Conservation (phyloP, 1,140 invertebrate species). For the Adoxophyes honmai region DNA sequence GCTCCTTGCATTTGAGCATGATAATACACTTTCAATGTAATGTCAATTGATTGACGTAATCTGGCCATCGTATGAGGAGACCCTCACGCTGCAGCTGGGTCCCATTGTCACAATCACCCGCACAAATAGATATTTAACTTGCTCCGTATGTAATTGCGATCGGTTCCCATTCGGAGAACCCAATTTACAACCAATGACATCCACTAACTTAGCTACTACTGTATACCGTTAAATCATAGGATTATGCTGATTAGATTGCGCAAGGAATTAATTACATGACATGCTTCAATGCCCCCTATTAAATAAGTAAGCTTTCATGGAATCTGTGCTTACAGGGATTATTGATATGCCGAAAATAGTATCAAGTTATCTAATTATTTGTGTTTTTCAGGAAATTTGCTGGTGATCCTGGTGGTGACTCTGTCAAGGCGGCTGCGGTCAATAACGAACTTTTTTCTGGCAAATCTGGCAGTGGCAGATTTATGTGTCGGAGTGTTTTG, state of each 20-base stretch:
- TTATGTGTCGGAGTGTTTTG: conserved; percentile 91
- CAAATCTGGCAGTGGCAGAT: conserved; percentile 90
- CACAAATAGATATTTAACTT: conserved; percentile 3
- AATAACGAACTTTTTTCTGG: conserved; percentile 91
- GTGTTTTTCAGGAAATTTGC: conserved; percentile 85
- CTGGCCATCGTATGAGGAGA: no score
- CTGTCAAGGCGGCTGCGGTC: conserved; percentile 86
- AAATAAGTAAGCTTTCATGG: conserved; percentile 1
- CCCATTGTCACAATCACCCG: neutral
- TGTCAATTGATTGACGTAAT: no score
- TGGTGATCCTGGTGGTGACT: conserved; percentile 89
- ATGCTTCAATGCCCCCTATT: neutral
- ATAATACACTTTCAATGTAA: no score
- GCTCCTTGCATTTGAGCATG: no score
- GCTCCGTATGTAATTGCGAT: neutral
- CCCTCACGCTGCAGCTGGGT: neutral
- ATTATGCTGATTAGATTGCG: no score
- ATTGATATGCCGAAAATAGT: conserved; percentile 19
- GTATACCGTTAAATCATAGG: no score
- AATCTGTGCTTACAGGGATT: neutral
- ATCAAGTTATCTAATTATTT: conserved; percentile 23
- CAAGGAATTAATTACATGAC: neutral
- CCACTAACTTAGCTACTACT: no score
- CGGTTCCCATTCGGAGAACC: no score
- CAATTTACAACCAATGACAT: no score